Conservation (phyloP, 2,888 invertebrate species). For the Oscheius sp. region DNA sequence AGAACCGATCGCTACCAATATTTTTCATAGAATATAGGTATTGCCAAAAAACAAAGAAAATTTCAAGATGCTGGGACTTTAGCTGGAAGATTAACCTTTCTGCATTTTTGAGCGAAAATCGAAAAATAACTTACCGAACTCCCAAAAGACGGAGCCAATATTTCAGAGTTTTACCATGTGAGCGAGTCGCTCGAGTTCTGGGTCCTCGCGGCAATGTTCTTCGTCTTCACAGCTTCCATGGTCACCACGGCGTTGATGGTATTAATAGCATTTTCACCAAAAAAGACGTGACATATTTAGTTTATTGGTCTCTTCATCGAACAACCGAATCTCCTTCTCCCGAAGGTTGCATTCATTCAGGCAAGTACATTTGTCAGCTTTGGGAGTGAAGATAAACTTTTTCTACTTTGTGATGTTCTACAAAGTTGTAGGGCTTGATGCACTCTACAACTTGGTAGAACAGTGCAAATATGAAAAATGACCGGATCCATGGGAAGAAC, state of each 20-base stretch:
- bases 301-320: conserved; percentile 56
- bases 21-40: too few species aligned
- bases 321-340: conserved; percentile 57
- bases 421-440: too few species aligned
- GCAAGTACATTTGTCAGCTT: conserved; percentile 22
- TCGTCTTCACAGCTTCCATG: conserved; percentile 38
- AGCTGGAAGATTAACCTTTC: too few species aligned
- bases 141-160: neutral
- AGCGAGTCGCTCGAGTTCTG: conserved; percentile 46
- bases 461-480: too few species aligned
- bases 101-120: too few species aligned
- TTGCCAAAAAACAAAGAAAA: conserved; percentile 1
- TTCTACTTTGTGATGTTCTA: neutral
- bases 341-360: conserved; percentile 67
- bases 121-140: too few species aligned
- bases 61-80: too few species aligned
- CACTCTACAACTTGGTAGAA: neutral
- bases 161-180: conserved; percentile 44
- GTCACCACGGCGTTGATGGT: conserved; percentile 45
- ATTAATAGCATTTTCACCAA: neutral
- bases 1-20: too few species aligned
- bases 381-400: neutral
- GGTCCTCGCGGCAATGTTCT: conserved; percentile 39
- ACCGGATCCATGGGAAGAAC: too few species aligned
- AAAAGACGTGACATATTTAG: conserved; percentile 6